Conservation (phyloP, 2,888 invertebrate species). For the Sesamia inferens region DNA sequence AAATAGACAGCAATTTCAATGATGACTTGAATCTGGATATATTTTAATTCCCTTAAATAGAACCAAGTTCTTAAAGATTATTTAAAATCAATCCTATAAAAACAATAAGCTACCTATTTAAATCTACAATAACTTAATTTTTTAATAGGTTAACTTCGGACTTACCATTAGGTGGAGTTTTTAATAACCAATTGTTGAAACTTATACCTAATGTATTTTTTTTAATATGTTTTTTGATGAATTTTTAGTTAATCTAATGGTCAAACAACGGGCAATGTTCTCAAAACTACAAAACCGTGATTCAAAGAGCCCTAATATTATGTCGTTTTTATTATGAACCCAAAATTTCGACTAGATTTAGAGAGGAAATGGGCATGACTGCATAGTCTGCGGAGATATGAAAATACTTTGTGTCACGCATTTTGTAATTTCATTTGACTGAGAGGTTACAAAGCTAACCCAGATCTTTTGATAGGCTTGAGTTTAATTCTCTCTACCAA, state of each 20-base stretch:
- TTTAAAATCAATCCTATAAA: background rate
- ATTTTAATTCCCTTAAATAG: background rate
- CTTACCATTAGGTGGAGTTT: too few relatives aligned
- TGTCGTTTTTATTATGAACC: background rate
- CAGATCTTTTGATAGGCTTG: background rate
- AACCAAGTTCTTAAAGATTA: background rate
- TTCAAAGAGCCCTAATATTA: background rate
- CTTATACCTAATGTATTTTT: too few relatives aligned
- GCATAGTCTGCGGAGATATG: conserved; percentile 15
- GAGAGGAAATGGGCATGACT: background rate
- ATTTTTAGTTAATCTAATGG: too few relatives aligned
- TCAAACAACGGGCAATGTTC: too few relatives aligned
- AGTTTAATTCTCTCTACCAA: conserved; percentile 15
- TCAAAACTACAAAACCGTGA: background rate
- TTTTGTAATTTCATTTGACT: conserved; percentile 46
- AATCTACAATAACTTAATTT: background rate
- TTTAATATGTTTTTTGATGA: too few relatives aligned
- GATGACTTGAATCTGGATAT: background rate
- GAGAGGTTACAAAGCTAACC: conserved; percentile 23
- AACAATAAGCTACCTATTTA: background rate
- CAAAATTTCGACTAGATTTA: conserved; percentile 8
- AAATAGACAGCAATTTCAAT: background rate
- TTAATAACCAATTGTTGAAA: too few relatives aligned
- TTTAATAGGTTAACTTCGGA: too few relatives aligned
- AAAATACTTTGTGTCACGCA: conserved; percentile 6